Evolutionary conservation across 2,797 vertebrate genomes (phyloP), one percentile per base, ranked within the genome.

Genomic region (Tarsius wallacei): DNA sequence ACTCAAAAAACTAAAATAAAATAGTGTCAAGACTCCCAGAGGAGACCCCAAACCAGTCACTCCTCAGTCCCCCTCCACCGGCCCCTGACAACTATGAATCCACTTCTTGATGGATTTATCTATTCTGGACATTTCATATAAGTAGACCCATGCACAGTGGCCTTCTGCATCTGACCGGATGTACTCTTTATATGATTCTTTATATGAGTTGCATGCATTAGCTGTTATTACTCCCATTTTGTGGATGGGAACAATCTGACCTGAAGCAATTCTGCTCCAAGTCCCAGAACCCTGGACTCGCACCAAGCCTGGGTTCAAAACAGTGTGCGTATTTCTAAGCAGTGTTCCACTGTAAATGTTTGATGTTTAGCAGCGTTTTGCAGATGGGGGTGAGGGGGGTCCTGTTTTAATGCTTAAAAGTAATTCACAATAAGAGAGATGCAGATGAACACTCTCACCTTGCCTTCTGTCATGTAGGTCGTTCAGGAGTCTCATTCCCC

Each of bases 201-300:
- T 7, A 4, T 55, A 3, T 24, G 21, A 31, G 28, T 16, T 12
- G 49, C 51, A 2, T 1, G 3, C 14, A 10, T 12, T 14, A 9
- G 14, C 15, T 2, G 13, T 63, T 24, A 7, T n/a, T n/a, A 0
- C 68, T 33, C 31, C 61, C 57, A 0, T 85, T 89, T 68, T 55
- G 19, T 36, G 73, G 66, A 15, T 26, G 28, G 26, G n/a, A 15
- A 36, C 57, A 73, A 47, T 55, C 22, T 81, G 64, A 10, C 15
- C 76, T 0, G 11, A 22, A 11, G 9, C n/a, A 19, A 0, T 31
- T 57, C 33, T 80, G 57, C 63, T 78, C 17, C 2, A 8, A 70
- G 59, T 81, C n/a, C 11, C 42, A 19, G 68, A 87, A 36, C 33
- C 49, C 66, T 53, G 10, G 22, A 19, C 17, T 53, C 57, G 28